Evolutionary conservation across 2,797 vertebrate species (phyloP).

Genomic region (Lepus oiostolus): DNA sequence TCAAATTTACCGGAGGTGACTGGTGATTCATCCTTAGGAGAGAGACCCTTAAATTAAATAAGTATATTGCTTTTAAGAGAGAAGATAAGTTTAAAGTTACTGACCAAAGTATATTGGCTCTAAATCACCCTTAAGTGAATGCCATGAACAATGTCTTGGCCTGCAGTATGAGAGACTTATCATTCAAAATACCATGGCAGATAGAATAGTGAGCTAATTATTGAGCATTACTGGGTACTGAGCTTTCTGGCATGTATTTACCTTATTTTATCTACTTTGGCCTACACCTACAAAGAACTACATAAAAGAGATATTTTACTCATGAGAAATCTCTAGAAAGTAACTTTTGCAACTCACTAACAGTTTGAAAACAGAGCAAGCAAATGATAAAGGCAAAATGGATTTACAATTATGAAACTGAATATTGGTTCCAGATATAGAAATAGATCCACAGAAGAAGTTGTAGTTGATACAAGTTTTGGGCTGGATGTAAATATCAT

Average conservation of each 20-base stretch:
- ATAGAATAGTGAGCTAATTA: slow-evolving; percentile 52
- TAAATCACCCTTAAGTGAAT: slow-evolving; percentile 46
- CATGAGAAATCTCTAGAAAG: slow-evolving; percentile 70
- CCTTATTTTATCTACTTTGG: slow-evolving; percentile 74
- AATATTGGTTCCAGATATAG: background rate
- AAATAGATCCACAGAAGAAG: background rate
- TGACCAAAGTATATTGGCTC: slow-evolving; percentile 16
- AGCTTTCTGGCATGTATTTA: slow-evolving; percentile 64
- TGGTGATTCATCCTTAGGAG: background rate
- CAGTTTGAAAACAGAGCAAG: slow-evolving; percentile 21
- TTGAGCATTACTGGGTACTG: slow-evolving; percentile 60
- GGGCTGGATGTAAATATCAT: background rate
- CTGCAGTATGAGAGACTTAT: background rate
- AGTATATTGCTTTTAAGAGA: background rate
- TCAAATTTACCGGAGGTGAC: background rate
- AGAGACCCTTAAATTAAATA: slow-evolving; percentile 26
- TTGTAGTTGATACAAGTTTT: background rate
- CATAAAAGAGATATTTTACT: slow-evolving; percentile 68
- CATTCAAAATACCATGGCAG: slow-evolving; percentile 32
- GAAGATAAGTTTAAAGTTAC: background rate
- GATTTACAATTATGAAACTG: background rate
- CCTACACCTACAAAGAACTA: slow-evolving; percentile 78
- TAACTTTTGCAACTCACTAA: slow-evolving; percentile 50
- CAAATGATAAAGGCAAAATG: background rate
- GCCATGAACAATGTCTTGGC: slow-evolving; percentile 10